A percentile compares a stretch with the other conserved stretches of the same genome.
Evolutionary conservation across 2,797 vertebrate species (phyloP).

Genomic region (Dendrocincla fuliginosa): DNA sequence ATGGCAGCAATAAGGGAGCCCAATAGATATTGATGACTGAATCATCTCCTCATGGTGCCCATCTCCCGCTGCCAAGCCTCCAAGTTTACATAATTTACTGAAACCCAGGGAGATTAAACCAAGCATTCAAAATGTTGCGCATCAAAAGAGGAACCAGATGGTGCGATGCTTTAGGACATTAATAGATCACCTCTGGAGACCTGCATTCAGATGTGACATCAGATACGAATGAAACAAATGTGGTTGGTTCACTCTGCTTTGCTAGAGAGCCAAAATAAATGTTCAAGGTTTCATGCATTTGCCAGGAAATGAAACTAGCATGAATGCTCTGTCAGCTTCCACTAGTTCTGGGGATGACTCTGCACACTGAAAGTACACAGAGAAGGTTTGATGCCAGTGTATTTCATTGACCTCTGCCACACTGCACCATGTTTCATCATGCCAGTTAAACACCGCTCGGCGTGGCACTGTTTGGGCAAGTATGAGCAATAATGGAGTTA

Average conservation of each 20-base stretch:
- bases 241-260: not conserved
- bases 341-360: not conserved
- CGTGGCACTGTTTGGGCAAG: not conserved
- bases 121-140: not conserved
- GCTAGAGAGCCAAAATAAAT: constrained; percentile 32
- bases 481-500: not conserved
- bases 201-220: constrained; percentile 43
- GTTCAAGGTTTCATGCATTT: not conserved
- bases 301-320: not conserved
- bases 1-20: constrained; percentile 58
- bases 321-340: constrained; percentile 4
- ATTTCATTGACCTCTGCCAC: constrained; percentile 5
- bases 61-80: constrained; percentile 40
- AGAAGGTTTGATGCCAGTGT: not conserved
- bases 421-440: not conserved
- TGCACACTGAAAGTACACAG: not conserved
- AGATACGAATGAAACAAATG: constrained; percentile 1
- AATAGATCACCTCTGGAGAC: constrained; percentile 63
- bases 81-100: constrained; percentile 52
- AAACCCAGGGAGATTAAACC: constrained; percentile 55
- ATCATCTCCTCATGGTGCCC: constrained; percentile 63
- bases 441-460: not conserved
- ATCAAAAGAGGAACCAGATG: constrained; percentile 57
- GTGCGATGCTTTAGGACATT: constrained; percentile 52
- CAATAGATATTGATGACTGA: constrained; percentile 66